A percentile compares a stretch with the other conserved stretches of the same genome.
phyloP scores from a whole-genome alignment of 2,797 vertebrate genomes.

The Myotis vivesi region DNA sequence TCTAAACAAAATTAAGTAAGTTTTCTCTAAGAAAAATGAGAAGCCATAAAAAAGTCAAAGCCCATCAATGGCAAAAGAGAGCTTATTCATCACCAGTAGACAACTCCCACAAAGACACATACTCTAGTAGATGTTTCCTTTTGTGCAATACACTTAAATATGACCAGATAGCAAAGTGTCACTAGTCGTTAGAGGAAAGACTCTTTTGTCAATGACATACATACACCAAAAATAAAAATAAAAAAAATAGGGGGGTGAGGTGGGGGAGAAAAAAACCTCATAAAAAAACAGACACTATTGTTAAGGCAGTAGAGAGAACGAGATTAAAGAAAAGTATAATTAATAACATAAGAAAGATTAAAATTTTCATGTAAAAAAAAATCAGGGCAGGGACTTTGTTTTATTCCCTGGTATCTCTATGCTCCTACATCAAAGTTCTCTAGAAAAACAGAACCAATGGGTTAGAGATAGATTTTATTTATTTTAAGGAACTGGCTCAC shows the following conservation, averaged over 20 bases:
- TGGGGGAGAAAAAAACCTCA: neutral
- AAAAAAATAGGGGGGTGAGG: too few relatives aligned
- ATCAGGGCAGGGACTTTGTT: neutral
- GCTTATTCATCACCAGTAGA: neutral
- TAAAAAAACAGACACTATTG: neutral
- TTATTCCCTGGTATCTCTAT: neutral
- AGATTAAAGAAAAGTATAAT: neutral
- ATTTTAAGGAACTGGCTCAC: neutral
- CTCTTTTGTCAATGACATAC: neutral
- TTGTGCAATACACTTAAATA: neutral
- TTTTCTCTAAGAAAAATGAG: conserved; percentile 2
- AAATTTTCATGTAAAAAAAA: neutral
- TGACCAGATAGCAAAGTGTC: neutral
- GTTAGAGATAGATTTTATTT: neutral
- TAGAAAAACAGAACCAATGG: neutral
- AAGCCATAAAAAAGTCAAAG: neutral
- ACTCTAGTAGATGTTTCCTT: neutral
- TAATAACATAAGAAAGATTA: neutral
- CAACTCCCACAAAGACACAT: neutral
- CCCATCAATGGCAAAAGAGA: neutral
- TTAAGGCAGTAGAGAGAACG: conserved; percentile 35
- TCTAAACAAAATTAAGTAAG: neutral
- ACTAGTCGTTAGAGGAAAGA: neutral
- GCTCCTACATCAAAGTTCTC: neutral
- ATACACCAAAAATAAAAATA: neutral